Evolutionary conservation across 1,140 invertebrate genomes (phyloP), one percentile per base, ranked within the genome.

Genomic region (Sycophaga agraensis): DNA sequence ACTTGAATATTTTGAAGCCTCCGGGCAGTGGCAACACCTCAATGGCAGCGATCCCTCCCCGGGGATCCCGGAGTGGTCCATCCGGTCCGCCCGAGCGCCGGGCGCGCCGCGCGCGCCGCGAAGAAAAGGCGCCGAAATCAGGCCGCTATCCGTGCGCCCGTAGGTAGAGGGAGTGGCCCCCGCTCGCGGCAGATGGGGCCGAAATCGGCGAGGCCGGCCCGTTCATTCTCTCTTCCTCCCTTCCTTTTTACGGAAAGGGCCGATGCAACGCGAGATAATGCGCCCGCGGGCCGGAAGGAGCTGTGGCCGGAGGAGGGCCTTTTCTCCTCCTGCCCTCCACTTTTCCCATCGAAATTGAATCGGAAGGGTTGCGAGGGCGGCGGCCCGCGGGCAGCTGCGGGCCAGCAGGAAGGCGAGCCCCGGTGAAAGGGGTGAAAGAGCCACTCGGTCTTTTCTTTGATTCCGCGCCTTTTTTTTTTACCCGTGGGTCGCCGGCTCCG

Each of bases 221-320:
- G n/a, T n/a, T n/a, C n/a, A n/a, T n/a, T n/a, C n/a, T n/a, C n/a
- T n/a, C n/a, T n/a, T 54, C 48, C 59, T 59, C n/a, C 19, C 19
- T 28, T 12, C 22, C 22, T 16, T 59, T 51, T 51, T 59, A 37
- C 57, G 39, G 49, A 53, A 60, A 53, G 39, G 42, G 19, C 34
- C 35, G 43, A 61, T 61, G 43, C 43, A 61, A 61, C 19, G 8
- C 35, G 50, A 55, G 59, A 61, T 61, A 61, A 55, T 61, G 7
- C 35, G 35, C 31, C n/a, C n/a, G n/a, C n/a, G n/a, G n/a, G 24
- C 40, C 37, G 57, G 48, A 60, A 53, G 49, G 54, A 31, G 34
- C 48, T 2, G 6, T n/a, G 24, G 39, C 22, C 0, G 17, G 40
- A 17, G 6, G 7, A 8, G 26, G 2, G 4, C 6, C 17, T 46